Base-by-base conservation (phyloP, 2,113 vertebrate genomes). In the Cephalopholis sonnerati region DNA sequence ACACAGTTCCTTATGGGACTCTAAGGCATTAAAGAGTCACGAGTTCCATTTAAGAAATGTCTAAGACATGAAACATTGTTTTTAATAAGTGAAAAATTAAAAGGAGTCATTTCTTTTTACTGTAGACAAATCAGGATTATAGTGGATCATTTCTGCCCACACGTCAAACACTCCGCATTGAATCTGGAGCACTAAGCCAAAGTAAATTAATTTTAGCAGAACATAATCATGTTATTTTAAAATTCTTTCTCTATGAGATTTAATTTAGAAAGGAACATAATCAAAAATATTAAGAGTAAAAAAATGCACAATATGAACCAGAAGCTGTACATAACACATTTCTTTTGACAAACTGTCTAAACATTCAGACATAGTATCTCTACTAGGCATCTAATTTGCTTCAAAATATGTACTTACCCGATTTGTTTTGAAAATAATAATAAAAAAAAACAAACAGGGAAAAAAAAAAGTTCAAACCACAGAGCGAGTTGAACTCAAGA, bases 321-420 rank as follows among this genome's bases (percentile, higher is more conserved):
- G 73, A 92, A 88, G 86, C 90, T 93, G 92, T 93, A 93, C 91
- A 93, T 74, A 25, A 91, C 74, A 89, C 51, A 74, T 79, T 51
- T 88, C 32, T 75, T 82, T 87, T 87, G 69, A 91, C 79, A 90
- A 66, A 82, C 54, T 79, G 70, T 81, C 83, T 88, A 87, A 48
- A 89, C 76, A 91, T 83, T 74, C 70, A 58, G 81, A 89, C 82
- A 81, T 74, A 79, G 50, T 67, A 82, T 87, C 61, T 77, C 85
- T 88, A 91, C 68, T 69, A 78, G 79, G 72, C 48, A 79, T 87
- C 81, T 90, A 89, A 75, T 81, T 65, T 77, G 50, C 61, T 87
- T 82, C 36, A 82, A 88, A 83, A 77, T 80, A 89, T 81, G 63
- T 76, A 72, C 27, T 77, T 81, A 71, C 16, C 59, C 68, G 89